Conservation (phyloP, 2,797 vertebrate species). For the Mustela erminea region DNA sequence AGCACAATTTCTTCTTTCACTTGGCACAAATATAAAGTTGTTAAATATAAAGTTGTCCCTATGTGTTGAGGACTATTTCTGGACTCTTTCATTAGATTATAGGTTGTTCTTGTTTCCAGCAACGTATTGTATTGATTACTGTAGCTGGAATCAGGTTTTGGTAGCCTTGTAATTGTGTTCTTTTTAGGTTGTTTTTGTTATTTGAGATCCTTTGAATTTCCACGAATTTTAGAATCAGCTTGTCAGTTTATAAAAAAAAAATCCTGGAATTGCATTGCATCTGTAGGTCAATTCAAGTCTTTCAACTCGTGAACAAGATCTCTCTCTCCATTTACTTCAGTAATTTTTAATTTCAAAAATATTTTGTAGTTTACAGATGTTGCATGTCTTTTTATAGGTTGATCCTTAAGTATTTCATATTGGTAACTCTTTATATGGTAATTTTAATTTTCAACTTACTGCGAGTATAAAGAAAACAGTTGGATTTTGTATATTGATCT, state of each 20-base stretch:
- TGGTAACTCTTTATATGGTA: background rate
- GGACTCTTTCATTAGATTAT: background rate
- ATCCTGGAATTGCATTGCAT: background rate
- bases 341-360: background rate
- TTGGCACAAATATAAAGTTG: background rate
- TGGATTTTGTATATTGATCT: background rate
- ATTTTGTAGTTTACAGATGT: background rate
- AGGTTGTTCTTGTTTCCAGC: background rate
- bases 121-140: background rate
- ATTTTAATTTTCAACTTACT: constrained; percentile 12
- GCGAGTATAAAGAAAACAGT: background rate
- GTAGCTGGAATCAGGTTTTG: background rate
- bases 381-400: background rate
- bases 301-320: background rate
- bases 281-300: background rate
- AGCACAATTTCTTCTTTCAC: background rate
- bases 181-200: constrained; percentile 2
- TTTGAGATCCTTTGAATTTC: background rate
- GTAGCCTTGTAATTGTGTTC: background rate
- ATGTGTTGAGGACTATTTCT: background rate
- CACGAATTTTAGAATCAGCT: background rate
- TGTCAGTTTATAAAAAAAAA: background rate
- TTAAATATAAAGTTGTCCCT: background rate
- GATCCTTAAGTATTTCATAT: background rate
- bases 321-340: background rate